phyloP scores from a whole-genome alignment of 2,888 invertebrate genomes.

The Digitonthophagus gazella region DNA sequence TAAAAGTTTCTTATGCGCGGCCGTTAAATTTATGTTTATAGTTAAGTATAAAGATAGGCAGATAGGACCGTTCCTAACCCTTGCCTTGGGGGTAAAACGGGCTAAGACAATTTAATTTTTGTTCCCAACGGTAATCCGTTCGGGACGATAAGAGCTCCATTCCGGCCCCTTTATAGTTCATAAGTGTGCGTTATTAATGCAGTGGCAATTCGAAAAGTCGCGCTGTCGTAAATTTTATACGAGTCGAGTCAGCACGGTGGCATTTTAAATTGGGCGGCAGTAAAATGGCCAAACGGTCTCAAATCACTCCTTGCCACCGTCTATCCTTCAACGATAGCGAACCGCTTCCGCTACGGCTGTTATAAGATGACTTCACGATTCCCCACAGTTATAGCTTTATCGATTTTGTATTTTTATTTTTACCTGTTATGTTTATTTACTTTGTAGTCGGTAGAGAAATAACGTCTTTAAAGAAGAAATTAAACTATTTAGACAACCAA shows the following conservation, averaged over 20 bases:
- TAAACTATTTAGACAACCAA: too few relatives aligned
- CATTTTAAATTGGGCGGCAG: conserved; percentile 26
- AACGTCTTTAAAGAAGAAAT: too few relatives aligned
- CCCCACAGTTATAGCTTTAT: not conserved
- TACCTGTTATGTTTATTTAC: not conserved
- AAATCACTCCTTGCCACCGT: conserved; percentile 22
- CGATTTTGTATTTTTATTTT: too few relatives aligned
- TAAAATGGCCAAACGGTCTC: conserved; percentile 28
- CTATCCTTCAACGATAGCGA: conserved; percentile 19
- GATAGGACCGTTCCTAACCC: conserved; percentile 5
- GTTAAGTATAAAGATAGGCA: not conserved
- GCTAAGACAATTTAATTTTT: conserved; percentile 20
- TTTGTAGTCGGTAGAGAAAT: too few relatives aligned
- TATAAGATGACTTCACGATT: not conserved
- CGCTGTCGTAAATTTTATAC: conserved; percentile 23
- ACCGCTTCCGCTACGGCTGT: not conserved
- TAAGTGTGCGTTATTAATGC: conserved; percentile 22
- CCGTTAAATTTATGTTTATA: not conserved
- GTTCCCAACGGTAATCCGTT: conserved; percentile 11
- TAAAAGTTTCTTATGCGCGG: not conserved
- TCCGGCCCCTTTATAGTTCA: conserved; percentile 22
- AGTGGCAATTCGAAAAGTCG: conserved; percentile 21
- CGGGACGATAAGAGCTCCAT: conserved; percentile 17
- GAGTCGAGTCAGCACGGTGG: conserved; percentile 20
- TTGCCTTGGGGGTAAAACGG: not conserved